Conservation (phyloP, 2,113 vertebrate species). For the Felis catus region DNA sequence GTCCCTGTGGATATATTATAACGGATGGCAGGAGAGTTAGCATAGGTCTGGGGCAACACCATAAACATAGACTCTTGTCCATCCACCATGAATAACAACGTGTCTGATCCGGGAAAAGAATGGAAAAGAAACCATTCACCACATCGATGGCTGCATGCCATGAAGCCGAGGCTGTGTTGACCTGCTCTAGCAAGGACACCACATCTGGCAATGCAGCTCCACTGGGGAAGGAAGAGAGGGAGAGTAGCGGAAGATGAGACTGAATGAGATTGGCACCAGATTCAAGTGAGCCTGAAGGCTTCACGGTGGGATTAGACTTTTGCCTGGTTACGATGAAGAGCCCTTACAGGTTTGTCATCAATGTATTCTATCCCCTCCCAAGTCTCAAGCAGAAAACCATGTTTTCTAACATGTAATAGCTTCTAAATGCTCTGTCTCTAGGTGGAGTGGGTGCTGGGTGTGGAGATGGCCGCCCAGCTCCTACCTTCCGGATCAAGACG, state of each 20-base stretch:
- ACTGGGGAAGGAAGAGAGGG: not conserved
- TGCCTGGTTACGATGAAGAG: not conserved
- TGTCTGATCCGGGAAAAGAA: not conserved
- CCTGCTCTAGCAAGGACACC: not conserved
- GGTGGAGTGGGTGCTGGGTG: not conserved
- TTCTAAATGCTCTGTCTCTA: not conserved
- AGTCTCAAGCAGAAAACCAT: not conserved
- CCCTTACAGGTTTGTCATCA: not conserved
- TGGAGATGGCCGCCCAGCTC: not conserved
- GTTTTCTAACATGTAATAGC: not conserved
- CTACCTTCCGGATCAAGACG: not conserved
- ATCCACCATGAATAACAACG: not conserved
- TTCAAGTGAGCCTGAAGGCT: not conserved
- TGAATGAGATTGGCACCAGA: not conserved
- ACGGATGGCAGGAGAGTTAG: not conserved
- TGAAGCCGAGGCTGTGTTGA: not conserved
- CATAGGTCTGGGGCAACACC: not conserved
- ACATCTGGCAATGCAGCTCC: not conserved
- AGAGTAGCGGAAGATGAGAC: not conserved
- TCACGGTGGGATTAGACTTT: not conserved
- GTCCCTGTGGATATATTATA: not conserved
- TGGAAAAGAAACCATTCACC: not conserved
- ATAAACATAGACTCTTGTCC: not conserved
- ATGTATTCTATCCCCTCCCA: not conserved
- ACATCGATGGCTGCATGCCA: not conserved